phyloP scores from a whole-genome alignment of 2,113 vertebrate genomes.

The Crotalus viridis region DNA sequence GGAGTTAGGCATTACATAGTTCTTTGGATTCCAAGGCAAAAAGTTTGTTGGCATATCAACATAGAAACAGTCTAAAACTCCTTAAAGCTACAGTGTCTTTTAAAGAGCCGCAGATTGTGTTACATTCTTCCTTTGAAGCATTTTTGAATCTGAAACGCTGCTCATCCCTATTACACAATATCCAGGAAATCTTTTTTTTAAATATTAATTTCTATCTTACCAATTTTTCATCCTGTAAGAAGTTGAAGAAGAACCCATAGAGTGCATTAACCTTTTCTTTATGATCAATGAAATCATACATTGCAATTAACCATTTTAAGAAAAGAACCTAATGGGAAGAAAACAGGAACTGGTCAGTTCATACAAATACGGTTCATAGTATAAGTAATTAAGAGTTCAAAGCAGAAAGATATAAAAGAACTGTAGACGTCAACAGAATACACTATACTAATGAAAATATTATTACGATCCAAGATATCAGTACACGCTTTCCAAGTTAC shows the following conservation, averaged over 20 bases:
- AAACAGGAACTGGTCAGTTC: not conserved
- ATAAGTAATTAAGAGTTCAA: not conserved
- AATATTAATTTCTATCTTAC: slow-evolving; percentile 69
- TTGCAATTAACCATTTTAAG: slow-evolving; percentile 86
- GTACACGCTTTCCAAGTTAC: slow-evolving; percentile 64
- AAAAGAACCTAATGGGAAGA: slow-evolving; percentile 79
- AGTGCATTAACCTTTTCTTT: slow-evolving; percentile 85
- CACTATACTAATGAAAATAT: not conserved
- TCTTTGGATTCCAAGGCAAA: not conserved
- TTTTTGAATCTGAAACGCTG: not conserved
- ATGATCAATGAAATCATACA: slow-evolving; percentile 89
- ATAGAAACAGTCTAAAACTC: not conserved
- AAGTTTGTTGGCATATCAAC: not conserved
- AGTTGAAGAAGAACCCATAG: slow-evolving; percentile 91
- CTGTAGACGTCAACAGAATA: not conserved
- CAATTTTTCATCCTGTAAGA: slow-evolving; percentile 83
- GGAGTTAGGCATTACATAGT: not conserved
- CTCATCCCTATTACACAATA: not conserved
- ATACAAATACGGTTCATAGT: not conserved
- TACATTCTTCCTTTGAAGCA: too few species aligned
- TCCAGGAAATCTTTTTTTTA: not conserved
- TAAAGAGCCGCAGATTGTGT: too few species aligned
- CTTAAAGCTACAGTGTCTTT: too few species aligned
- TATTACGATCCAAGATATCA: not conserved
- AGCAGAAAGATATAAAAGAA: not conserved